Conservation (phyloP, 1,140 invertebrate genomes). For the Episyrphus balteatus region DNA sequence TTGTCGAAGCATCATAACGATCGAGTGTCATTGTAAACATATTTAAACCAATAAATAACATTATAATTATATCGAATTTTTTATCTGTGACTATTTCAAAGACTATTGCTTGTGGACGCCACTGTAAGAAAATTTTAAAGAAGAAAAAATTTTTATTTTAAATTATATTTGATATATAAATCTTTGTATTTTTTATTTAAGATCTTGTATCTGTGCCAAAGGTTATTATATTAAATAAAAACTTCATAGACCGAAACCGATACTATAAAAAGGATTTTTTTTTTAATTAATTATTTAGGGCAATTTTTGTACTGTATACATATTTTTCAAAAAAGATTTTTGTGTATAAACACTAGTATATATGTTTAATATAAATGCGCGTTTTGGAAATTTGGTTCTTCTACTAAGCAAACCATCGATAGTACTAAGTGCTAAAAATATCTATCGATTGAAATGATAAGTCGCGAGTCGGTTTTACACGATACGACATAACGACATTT, state of each 20-base stretch:
- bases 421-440: no score
- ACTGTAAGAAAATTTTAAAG: conserved; percentile 47
- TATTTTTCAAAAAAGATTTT: no score
- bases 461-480: no score
- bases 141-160: conserved; percentile 10
- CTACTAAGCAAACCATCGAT: no score
- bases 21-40: conserved; percentile 98
- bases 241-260: neutral
- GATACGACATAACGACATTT: no score
- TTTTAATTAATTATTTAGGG: no score
- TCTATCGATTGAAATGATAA: no score
- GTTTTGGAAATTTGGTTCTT: no score
- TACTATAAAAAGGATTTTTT: no score
- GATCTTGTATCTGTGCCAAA: conserved; percentile 5
- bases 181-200: neutral
- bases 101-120: conserved; percentile 87
- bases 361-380: no score
- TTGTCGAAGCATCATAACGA: conserved; percentile 79
- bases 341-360: no score
- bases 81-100: conserved; percentile 97
- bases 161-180: neutral
- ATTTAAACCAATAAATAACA: conserved; percentile 97
- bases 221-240: conserved; percentile 4
- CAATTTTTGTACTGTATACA: no score
- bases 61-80: conserved; percentile 99